These are phyloP conservation scores for Plutomurus gul DNA, from an alignment of 1,140 invertebrate genomes.

Conservation along the genomic window DNA sequence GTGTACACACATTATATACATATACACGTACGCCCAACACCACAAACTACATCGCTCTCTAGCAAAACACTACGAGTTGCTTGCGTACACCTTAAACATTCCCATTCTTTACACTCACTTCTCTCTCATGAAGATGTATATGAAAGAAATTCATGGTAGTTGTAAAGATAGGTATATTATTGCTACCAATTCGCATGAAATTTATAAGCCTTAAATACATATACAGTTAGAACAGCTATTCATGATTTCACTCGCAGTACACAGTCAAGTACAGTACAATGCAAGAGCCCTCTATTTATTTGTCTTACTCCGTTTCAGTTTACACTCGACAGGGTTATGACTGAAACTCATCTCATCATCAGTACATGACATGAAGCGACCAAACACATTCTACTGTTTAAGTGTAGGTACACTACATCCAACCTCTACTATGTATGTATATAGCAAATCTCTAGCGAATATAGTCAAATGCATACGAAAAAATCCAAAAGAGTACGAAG, in stretches of 20 bases:
- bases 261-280: slow-evolving; percentile 31
- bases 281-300: slow-evolving; percentile 48
- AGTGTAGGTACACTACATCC: neutral
- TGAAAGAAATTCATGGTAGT: no score
- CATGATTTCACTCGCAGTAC: neutral
- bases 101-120: no score
- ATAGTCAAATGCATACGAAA: no score
- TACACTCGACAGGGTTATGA: slow-evolving; percentile 27
- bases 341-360: neutral
- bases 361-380: neutral
- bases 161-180: slow-evolving; percentile 21
- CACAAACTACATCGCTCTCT: no score
- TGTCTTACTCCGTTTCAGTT: slow-evolving; percentile 40
- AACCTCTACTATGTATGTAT: no score
- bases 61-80: no score
- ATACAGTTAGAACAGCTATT: slow-evolving; percentile 4
- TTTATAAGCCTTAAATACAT: slow-evolving; percentile 39
- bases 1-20: no score
- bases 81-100: no score
- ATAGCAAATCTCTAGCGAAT: no score
- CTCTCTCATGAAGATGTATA: no score
- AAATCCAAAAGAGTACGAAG: no score
- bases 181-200: slow-evolving; percentile 32
- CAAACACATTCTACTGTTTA: neutral
- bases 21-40: no score